Conservation (phyloP, 2,113 vertebrate genomes). For the Nothocercus julius region DNA sequence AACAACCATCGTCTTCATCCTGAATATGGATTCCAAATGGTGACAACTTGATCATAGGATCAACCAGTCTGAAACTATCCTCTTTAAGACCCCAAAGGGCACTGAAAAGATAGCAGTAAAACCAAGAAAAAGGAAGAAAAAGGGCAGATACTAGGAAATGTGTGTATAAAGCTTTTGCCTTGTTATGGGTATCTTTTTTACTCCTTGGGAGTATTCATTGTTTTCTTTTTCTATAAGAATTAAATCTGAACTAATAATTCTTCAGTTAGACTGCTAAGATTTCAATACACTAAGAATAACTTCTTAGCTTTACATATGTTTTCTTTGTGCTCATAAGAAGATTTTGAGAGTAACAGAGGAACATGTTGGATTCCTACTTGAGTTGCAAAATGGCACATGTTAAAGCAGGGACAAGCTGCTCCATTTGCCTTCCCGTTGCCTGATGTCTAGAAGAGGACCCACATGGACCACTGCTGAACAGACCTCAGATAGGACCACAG, state of each 20-base stretch:
- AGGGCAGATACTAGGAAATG: neutral
- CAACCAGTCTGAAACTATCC: neutral
- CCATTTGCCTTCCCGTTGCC: neutral
- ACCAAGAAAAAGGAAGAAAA: neutral
- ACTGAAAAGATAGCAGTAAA: neutral
- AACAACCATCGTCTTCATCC: neutral
- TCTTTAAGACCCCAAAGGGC: neutral
- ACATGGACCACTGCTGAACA: neutral
- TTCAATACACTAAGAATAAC: neutral
- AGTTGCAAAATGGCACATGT: neutral
- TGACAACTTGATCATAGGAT: neutral
- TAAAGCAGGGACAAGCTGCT: neutral
- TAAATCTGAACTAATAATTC: neutral
- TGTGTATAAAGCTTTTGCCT: neutral
- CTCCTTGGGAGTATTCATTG: neutral
- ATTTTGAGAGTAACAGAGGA: neutral
- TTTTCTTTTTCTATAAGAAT: neutral
- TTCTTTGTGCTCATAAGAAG: neutral
- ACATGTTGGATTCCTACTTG: neutral
- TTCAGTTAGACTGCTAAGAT: neutral
- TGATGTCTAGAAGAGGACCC: neutral
- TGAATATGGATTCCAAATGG: neutral
- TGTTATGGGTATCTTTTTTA: neutral
- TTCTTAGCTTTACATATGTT: neutral
- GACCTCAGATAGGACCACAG: neutral